Evolutionary conservation across 2,888 invertebrate species (phyloP).

Genomic region (Orthosia incerta): DNA sequence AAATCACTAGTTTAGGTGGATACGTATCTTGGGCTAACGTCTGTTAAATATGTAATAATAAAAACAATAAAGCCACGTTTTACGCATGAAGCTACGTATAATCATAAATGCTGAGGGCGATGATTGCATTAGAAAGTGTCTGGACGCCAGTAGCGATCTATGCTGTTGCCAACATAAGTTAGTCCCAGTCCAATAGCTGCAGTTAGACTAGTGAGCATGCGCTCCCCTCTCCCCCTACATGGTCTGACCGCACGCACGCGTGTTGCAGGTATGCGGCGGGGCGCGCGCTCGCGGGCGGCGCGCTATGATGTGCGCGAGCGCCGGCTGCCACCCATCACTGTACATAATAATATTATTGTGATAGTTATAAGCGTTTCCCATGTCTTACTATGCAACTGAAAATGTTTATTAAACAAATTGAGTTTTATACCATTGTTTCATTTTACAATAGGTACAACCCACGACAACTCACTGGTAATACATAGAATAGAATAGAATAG

Average conservation of each 20-base stretch:
- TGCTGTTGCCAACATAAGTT: conserved; percentile 1
- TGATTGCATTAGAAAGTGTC: neutral
- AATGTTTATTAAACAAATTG: conserved; percentile 77
- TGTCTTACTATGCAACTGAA: conserved; percentile 77
- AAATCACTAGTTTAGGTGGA: neutral
- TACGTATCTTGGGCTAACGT: neutral
- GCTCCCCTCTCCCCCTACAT: neutral
- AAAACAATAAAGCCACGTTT: neutral
- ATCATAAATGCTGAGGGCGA: neutral
- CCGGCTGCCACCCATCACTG: conserved; percentile 62
- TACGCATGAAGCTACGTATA: neutral
- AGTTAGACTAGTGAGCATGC: conserved; percentile 47
- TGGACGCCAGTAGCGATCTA: neutral
- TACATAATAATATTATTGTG: conserved; percentile 73
- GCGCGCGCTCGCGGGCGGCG: conserved; percentile 16
- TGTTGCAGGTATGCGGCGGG: conserved; percentile 52
- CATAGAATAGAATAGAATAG: too few relatives aligned
- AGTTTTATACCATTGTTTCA: conserved; percentile 72
- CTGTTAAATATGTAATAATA: neutral
- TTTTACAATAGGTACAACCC: conserved; percentile 35
- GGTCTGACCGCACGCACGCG: neutral
- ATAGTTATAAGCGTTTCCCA: conserved; percentile 72
- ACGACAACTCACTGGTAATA: too few relatives aligned
- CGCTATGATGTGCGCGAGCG: conserved; percentile 21
- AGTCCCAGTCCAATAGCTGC: conserved; percentile 15